These are phyloP conservation scores for Cololabis saira DNA, from an alignment of 2,113 vertebrate species.

Conservation along the genomic window DNA sequence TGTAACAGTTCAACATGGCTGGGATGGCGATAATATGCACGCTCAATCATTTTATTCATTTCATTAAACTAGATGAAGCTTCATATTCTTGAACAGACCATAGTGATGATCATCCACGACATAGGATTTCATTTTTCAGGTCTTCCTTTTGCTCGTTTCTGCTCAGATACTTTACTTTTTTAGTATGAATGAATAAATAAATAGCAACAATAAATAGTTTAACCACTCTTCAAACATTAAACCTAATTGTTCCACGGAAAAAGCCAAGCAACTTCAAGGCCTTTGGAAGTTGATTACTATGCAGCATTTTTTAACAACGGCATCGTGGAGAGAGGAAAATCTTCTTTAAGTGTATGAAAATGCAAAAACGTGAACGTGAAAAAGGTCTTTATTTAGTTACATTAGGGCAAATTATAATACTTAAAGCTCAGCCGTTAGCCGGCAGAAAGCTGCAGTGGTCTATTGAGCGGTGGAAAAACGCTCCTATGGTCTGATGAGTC, in stretches of 20 bases:
- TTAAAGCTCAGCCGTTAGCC: slow-evolving; percentile 1
- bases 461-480: slow-evolving; percentile 43
- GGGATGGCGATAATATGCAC: background rate
- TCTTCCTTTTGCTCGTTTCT: too few relatives aligned
- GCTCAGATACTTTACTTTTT: too few relatives aligned
- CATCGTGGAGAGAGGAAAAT: background rate
- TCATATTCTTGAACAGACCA: background rate
- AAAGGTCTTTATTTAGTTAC: background rate
- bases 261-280: background rate
- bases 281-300: background rate
- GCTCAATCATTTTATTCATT: background rate
- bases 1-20: too few relatives aligned
- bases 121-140: too few relatives aligned
- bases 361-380: background rate
- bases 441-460: slow-evolving; percentile 26
- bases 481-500: slow-evolving; percentile 52
- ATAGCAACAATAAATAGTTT: too few relatives aligned
- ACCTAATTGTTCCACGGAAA: background rate
- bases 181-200: too few relatives aligned
- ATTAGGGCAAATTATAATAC: slow-evolving; percentile 9
- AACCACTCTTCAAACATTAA: too few relatives aligned
- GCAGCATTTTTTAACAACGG: background rate
- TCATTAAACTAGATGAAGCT: background rate
- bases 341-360: slow-evolving; percentile 1
- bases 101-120: background rate